Conservation (phyloP, 2,888 invertebrate genomes). For the Adela reaumurella region DNA sequence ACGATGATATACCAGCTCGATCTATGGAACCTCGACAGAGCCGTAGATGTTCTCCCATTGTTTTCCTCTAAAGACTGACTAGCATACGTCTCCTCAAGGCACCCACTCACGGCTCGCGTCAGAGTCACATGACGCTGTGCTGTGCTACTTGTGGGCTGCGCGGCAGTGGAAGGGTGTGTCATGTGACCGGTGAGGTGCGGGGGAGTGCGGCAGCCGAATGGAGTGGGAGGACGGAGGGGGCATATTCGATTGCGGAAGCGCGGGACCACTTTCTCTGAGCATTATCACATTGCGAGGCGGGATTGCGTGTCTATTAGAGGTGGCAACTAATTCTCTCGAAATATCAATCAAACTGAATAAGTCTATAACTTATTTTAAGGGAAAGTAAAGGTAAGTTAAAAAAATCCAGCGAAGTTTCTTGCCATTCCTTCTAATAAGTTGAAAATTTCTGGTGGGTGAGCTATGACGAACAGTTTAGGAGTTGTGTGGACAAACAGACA, state of each 20-base stretch:
- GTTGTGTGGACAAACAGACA: no score
- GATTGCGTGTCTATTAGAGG: not conserved
- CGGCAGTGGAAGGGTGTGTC: not conserved
- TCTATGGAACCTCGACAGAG: no score
- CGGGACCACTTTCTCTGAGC: not conserved
- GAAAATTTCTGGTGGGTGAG: no score
- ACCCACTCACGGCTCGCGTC: not conserved
- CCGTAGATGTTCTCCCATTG: no score
- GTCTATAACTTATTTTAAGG: constrained; percentile 22
- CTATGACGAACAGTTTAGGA: no score
- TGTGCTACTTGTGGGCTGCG: not conserved
- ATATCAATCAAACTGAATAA: constrained; percentile 11
- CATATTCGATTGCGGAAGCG: not conserved
- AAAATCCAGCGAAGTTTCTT: no score
- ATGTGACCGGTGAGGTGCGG: not conserved
- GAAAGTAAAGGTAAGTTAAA: no score
- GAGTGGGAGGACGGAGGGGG: not conserved
- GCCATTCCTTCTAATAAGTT: no score
- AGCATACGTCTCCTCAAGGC: not conserved
- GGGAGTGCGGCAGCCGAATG: not conserved
- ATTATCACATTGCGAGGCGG: not conserved
- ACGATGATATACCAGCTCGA: no score
- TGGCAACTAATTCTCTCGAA: not conserved
- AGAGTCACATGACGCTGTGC: not conserved
- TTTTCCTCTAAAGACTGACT: not conserved